Evolutionary conservation across 2,113 vertebrate genomes (phyloP).

Genomic region (Heloderma charlesbogerti): DNA sequence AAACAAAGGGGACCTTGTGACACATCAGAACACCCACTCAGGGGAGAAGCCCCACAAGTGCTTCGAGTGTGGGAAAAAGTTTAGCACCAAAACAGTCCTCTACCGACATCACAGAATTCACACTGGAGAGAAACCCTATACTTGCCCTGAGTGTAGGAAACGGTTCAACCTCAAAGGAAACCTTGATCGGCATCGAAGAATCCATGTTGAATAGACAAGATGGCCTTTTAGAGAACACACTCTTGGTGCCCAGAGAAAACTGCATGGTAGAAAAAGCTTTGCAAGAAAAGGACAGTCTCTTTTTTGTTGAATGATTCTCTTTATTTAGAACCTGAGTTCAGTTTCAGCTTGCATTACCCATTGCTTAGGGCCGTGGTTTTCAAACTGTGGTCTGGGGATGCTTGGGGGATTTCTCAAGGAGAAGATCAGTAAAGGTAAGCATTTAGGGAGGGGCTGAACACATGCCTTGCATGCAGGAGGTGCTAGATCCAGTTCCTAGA

Average conservation of each 20-base stretch:
- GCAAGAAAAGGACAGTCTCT: neutral
- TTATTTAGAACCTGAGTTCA: no score
- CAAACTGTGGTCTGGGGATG: no score
- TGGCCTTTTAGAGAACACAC: neutral
- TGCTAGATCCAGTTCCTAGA: no score
- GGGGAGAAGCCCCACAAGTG: neutral
- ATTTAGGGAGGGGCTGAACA: no score
- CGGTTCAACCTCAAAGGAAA: neutral
- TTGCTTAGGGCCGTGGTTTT: no score
- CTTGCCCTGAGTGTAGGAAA: neutral
- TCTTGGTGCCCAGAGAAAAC: neutral
- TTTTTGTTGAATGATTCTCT: neutral
- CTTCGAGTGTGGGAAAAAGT: neutral
- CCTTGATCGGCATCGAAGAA: neutral
- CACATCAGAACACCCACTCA: neutral
- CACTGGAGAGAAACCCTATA: neutral
- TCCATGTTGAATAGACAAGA: neutral
- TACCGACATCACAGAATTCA: neutral
- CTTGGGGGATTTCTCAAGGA: no score
- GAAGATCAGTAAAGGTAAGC: no score
- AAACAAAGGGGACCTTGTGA: neutral
- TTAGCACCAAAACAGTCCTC: neutral
- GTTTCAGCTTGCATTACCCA: no score
- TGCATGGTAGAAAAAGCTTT: neutral
- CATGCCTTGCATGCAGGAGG: no score